Conservation (phyloP, 1,140 invertebrate species). For the Drosophila nikananu region DNA sequence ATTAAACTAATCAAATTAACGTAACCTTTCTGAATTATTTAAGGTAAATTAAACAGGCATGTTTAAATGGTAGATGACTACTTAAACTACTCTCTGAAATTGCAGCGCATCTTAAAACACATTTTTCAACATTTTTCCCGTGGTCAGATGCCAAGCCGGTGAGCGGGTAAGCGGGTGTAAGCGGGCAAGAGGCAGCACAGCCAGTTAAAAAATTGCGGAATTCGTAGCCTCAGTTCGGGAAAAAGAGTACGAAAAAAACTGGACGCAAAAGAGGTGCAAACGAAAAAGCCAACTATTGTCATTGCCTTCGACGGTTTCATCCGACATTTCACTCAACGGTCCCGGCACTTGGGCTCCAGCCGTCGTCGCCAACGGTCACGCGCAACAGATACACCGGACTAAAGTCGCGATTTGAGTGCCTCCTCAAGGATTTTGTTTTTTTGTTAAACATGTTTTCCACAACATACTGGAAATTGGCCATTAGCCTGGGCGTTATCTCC, state of each 20-base stretch:
- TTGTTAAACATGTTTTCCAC: constrained; percentile 52
- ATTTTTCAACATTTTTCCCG: constrained; percentile 33
- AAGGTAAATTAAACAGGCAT: background rate
- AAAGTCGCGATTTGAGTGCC: constrained; percentile 4
- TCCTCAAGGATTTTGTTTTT: constrained; percentile 31
- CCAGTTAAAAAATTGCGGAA: constrained; percentile 58
- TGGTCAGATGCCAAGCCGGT: constrained; percentile 17
- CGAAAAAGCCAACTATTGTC: constrained; percentile 48
- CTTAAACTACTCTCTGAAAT: background rate
- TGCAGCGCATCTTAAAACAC: constrained; percentile 10
- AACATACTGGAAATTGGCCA: constrained; percentile 54
- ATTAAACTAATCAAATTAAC: background rate
- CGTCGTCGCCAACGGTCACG: constrained; percentile 61
- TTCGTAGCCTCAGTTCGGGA: constrained; percentile 26
- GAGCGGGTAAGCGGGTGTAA: constrained; percentile 13
- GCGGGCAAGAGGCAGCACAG: constrained; percentile 17
- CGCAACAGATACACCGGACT: constrained; percentile 30
- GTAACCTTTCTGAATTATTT: background rate
- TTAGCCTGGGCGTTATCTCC: constrained; percentile 32
- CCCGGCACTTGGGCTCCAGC: constrained; percentile 58
- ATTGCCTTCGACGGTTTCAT: constrained; percentile 56
- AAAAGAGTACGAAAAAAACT: constrained; percentile 62
- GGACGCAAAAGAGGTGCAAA: constrained; percentile 34
- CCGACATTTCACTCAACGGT: constrained; percentile 56
- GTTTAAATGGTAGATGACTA: background rate